Evolutionary conservation across 2,797 vertebrate species (phyloP).

Genomic region (Borostomias antarcticus): DNA sequence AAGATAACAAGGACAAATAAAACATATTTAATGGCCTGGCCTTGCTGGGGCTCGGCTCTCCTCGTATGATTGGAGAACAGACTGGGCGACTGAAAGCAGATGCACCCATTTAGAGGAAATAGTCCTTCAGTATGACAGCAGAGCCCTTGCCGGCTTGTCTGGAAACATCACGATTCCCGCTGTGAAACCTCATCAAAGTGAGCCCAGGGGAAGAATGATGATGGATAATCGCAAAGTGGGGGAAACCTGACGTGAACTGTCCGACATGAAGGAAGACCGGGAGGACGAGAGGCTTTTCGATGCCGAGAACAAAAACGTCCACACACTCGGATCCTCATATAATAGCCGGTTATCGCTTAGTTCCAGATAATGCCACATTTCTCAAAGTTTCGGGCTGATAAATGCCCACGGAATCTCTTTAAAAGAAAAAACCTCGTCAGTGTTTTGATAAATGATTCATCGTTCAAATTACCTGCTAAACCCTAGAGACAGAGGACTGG

Average conservation of each 20-base stretch:
- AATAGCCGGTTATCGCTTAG: too few relatives aligned
- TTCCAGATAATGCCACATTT: constrained; percentile 4
- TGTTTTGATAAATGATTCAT: constrained; percentile 18
- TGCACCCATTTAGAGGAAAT: neutral
- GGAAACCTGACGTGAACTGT: neutral
- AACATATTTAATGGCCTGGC: constrained; percentile 34
- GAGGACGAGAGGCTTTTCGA: too few relatives aligned
- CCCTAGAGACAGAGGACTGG: constrained; percentile 35
- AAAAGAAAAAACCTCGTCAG: neutral
- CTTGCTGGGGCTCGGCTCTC: constrained; percentile 37
- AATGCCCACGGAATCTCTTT: neutral
- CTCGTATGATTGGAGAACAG: constrained; percentile 23
- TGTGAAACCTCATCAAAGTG: neutral
- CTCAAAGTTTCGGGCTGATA: neutral
- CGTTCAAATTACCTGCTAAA: constrained; percentile 29
- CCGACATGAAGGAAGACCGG: too few relatives aligned
- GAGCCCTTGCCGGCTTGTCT: neutral
- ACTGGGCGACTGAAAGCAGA: neutral
- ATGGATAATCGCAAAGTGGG: too few relatives aligned
- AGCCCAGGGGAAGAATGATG: neutral
- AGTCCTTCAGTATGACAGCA: constrained; percentile 18
- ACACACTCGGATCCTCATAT: neutral
- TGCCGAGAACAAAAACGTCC: too few relatives aligned
- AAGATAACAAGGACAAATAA: constrained; percentile 37
- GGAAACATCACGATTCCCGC: too few relatives aligned